Evolutionary conservation across 2,113 vertebrate species (phyloP).

Genomic region (Nematolebias whitei): DNA sequence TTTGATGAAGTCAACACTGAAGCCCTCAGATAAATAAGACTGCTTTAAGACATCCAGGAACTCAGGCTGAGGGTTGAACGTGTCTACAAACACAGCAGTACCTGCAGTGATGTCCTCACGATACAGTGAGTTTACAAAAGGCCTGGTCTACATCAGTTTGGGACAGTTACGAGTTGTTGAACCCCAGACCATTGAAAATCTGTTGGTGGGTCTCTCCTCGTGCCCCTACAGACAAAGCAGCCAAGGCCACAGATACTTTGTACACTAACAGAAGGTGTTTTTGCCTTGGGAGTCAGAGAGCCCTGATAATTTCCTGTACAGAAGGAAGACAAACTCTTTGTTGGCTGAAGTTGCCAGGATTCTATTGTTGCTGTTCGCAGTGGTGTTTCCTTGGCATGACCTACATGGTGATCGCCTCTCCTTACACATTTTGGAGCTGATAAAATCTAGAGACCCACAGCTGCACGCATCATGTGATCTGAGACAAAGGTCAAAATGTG

Average conservation of each 20-base stretch:
- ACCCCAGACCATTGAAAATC: constrained; percentile 74
- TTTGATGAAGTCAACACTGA: constrained; percentile 68
- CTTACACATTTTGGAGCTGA: constrained; percentile 53
- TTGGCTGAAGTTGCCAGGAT: constrained; percentile 60
- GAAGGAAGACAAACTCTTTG: too few relatives aligned
- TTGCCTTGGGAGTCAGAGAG: too few relatives aligned
- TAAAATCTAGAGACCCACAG: constrained; percentile 54
- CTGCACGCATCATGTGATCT: constrained; percentile 54
- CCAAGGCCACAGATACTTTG: too few relatives aligned
- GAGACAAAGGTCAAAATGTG: constrained; percentile 31
- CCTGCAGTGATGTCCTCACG: constrained; percentile 45
- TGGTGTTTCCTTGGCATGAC: constrained; percentile 23
- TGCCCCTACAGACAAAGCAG: too few relatives aligned
- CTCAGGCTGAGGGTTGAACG: constrained; percentile 25
- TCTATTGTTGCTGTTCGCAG: background rate
- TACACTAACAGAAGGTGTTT: too few relatives aligned
- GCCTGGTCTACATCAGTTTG: constrained; percentile 41
- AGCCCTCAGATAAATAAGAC: constrained; percentile 65
- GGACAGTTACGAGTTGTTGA: too few relatives aligned
- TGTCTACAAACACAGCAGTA: constrained; percentile 68
- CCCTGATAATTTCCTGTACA: too few relatives aligned
- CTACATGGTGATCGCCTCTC: constrained; percentile 20
- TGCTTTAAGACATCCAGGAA: constrained; percentile 67
- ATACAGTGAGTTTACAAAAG: constrained; percentile 27
- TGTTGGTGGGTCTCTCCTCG: constrained; percentile 74